phyloP scores from a whole-genome alignment of 1,140 invertebrate genomes.

The Panagrolaimus sp. region DNA sequence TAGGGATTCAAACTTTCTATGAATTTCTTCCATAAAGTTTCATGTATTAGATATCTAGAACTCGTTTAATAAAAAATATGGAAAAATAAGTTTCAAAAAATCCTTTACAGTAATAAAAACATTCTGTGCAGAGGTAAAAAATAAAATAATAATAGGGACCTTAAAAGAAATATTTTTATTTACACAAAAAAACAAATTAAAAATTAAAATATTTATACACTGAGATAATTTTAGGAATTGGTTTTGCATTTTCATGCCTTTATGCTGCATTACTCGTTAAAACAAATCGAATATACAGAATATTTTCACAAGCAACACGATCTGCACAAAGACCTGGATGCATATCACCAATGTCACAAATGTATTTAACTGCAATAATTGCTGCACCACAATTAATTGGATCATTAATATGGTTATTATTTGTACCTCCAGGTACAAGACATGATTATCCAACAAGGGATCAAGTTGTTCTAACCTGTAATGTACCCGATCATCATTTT shows the following conservation, averaged over 20 bases:
- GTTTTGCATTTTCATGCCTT: constrained; percentile 69
- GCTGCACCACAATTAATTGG: constrained; percentile 66
- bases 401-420: constrained; percentile 66
- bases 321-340: constrained; percentile 68
- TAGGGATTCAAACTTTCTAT: too few species aligned
- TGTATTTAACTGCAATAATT: constrained; percentile 65
- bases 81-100: too few species aligned
- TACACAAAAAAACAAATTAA: constrained; percentile 3
- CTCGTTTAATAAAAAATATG: too few species aligned
- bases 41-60: too few species aligned
- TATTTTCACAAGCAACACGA: constrained; percentile 66
- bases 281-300: constrained; percentile 72
- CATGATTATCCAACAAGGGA: constrained; percentile 61
- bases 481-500: constrained; percentile 69
- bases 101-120: too few species aligned
- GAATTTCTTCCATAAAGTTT: too few species aligned
- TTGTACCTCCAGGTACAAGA: constrained; percentile 64
- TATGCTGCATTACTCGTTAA: constrained; percentile 72
- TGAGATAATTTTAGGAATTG: constrained; percentile 59
- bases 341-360: constrained; percentile 72
- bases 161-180: constrained; percentile 8
- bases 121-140: constrained; percentile 40
- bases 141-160: constrained; percentile 44
- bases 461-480: constrained; percentile 66
- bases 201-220: not conserved